Evolutionary conservation across 2,113 vertebrate genomes (phyloP), one percentile per base, ranked within the genome.

Genomic region (Austrofundulus limnaeus): DNA sequence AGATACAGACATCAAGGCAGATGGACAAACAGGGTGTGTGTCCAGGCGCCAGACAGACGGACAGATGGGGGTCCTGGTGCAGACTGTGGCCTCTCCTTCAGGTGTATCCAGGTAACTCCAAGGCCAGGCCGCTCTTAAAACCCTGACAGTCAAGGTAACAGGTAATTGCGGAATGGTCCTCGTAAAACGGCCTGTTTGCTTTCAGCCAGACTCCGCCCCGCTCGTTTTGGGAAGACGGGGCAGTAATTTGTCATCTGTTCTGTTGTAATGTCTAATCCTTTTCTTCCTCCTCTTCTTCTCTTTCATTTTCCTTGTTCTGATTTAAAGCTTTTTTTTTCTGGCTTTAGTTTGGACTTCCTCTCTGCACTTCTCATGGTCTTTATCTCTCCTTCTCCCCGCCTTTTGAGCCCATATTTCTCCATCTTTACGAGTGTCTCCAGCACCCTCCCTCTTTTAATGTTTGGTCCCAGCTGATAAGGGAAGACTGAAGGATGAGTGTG

Each of bases 31-130:
- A 45, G 43, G 46, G 60, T 52, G 57, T 62, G 58, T 38, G 51
- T 50, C 58, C 47, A 76, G 75, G 83, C 78, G 83, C 86, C 83
- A 72, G 59, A 75, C 79, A 65, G 69, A 64, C 75, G 64, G 72
- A 76, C 84, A 82, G 87, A 87, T 66, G 65, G 71, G 71, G 42
- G 31, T 80, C 72, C 24, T 38, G 69, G 59, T 55, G 58, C 61
- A 53, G 45, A 45, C 60, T 48, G 37, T 3, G 31, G 53, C 37
- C 9, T 84, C 74, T 77, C 67, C 77, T 87, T 83, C 85, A 90
- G 90, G 88, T 92, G 92, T 93, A 90, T 91, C 93, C 85, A 93
- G 92, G 93, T 92, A 92, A 94, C 91, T 88, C 85, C 93, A 94
- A 94, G 94, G 93, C 91, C 92, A 78, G 52, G 70, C 50, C 17